phyloP scores from a whole-genome alignment of 2,113 vertebrate genomes.

The Ammodytes marinus region DNA sequence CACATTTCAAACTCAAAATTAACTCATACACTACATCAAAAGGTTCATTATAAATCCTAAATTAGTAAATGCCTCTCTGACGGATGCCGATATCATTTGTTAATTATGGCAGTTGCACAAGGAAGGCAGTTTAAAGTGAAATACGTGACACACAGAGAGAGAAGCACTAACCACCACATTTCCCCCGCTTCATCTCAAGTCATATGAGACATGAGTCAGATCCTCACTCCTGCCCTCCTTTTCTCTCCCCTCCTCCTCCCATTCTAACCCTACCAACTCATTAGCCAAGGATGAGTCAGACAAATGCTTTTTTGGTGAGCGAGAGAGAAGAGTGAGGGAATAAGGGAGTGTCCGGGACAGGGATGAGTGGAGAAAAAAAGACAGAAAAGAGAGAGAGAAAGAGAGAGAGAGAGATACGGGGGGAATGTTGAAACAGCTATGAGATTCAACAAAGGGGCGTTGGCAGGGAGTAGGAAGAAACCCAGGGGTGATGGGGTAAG shows the following conservation, averaged over 20 bases:
- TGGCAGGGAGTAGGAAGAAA: conserved; percentile 31
- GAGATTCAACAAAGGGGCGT: background rate
- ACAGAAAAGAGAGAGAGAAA: background rate
- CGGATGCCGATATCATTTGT: conserved; percentile 4
- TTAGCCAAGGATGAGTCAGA: conserved; percentile 76
- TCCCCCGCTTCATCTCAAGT: conserved; percentile 63
- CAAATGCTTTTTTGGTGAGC: conserved; percentile 52
- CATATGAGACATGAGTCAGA: conserved; percentile 74
- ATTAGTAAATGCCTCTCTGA: conserved; percentile 21
- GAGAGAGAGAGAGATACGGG: conserved; percentile 1
- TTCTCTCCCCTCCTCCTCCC: conserved; percentile 41
- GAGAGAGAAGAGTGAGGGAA: conserved; percentile 34
- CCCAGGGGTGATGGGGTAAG: conserved; percentile 16
- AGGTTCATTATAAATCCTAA: background rate
- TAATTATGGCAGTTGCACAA: conserved; percentile 32
- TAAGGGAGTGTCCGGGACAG: conserved; percentile 20
- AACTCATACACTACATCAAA: conserved; percentile 14
- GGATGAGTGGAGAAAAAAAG: conserved; percentile 28
- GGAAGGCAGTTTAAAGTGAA: conserved; percentile 22
- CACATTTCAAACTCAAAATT: conserved; percentile 4
- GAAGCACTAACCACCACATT: conserved; percentile 53
- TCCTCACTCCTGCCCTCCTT: conserved; percentile 47
- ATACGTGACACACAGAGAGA: conserved; percentile 52
- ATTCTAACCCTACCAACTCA: conserved; percentile 51
- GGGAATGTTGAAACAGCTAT: conserved; percentile 28